Conservation (phyloP, 2,797 vertebrate genomes). For the Chrosomus eos region DNA sequence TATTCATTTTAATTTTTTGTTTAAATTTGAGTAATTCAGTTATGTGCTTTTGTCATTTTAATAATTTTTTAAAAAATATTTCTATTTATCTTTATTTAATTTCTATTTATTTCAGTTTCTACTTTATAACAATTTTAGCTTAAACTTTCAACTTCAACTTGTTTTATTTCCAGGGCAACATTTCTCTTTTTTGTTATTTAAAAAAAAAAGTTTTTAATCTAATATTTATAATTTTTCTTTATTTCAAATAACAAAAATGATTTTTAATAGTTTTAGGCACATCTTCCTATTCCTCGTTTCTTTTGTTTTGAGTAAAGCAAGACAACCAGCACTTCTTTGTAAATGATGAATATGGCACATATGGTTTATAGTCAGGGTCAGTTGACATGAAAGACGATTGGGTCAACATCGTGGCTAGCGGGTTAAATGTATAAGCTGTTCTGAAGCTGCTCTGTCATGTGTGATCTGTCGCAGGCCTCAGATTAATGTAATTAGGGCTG, state of each 20-base stretch:
- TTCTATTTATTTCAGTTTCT: neutral
- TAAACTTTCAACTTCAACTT: neutral
- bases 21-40: neutral
- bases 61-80: neutral
- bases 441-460: slow-evolving; percentile 66
- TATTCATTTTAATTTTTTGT: neutral
- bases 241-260: neutral
- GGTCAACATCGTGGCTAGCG: neutral
- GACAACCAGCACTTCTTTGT: neutral
- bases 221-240: neutral
- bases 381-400: slow-evolving; percentile 11
- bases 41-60: neutral
- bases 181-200: neutral
- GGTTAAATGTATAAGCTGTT: slow-evolving; percentile 39
- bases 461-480: slow-evolving; percentile 71
- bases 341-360: neutral
- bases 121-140: neutral
- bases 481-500: slow-evolving; percentile 74
- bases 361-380: slow-evolving; percentile 1
- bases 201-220: neutral
- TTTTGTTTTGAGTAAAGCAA: neutral
- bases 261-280: neutral
- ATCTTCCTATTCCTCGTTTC: neutral
- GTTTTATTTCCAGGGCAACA: neutral
- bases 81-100: neutral